phyloP scores from a whole-genome alignment of 2,888 invertebrate genomes.

The Sphinx pinastri region DNA sequence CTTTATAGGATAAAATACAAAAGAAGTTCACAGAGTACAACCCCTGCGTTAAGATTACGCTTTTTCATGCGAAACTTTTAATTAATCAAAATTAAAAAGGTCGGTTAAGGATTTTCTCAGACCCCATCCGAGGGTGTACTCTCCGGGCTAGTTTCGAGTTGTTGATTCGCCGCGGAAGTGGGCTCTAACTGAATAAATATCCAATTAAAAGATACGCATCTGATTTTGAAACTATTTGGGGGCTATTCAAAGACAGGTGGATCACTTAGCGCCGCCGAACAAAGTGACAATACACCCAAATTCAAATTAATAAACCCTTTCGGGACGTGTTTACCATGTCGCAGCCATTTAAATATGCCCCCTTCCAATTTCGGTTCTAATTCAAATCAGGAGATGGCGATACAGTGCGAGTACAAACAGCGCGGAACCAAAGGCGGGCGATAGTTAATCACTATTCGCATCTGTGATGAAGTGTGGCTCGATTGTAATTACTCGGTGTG shows the following conservation, averaged over 20 bases:
- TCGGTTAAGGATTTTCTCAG: constrained; percentile 44
- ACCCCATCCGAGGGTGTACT: constrained; percentile 11
- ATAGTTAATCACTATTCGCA: constrained; percentile 79
- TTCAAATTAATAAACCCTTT: constrained; percentile 47
- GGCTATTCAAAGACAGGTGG: constrained; percentile 20
- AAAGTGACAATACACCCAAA: constrained; percentile 35
- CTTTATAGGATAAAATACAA: constrained; percentile 78
- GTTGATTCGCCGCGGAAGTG: constrained; percentile 21
- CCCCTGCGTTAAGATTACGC: constrained; percentile 76
- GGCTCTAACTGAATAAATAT: constrained; percentile 22
- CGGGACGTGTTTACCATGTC: constrained; percentile 48
- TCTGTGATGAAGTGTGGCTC: constrained; percentile 78
- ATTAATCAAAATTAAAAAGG: constrained; percentile 77
- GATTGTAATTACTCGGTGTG: constrained; percentile 81
- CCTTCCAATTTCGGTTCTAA: constrained; percentile 57
- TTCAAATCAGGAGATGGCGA: constrained; percentile 50
- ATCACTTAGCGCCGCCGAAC: constrained; percentile 14
- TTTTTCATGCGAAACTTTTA: constrained; percentile 77
- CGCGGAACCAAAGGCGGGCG: constrained; percentile 61
- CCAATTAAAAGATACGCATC: constrained; percentile 25
- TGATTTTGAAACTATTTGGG: constrained; percentile 23
- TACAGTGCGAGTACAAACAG: constrained; percentile 46
- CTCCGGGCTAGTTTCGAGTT: constrained; percentile 12
- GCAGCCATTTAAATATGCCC: constrained; percentile 55
- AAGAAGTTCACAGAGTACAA: constrained; percentile 75